Base-by-base conservation (phyloP, 2,888 invertebrate genomes). In the Zygogramma bicolorata region DNA sequence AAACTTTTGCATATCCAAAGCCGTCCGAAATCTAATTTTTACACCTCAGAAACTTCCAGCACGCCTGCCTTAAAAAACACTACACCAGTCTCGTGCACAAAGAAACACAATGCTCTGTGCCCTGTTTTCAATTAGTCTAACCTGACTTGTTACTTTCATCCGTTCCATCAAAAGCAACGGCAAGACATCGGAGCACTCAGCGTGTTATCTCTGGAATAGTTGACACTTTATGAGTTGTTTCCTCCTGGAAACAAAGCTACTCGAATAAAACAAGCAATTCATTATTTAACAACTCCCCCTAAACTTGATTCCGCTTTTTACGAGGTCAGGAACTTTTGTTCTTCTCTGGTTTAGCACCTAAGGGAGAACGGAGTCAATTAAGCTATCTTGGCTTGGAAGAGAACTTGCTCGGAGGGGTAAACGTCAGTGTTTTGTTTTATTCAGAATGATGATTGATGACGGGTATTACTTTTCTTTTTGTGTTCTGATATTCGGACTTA, bases 221-320 rank as follows among this genome's bases (percentile, higher is more conserved):
- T 63, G 63, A 63, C 63, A 63, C 63, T 63, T 63, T 63, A 63
- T 63, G 29, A 46, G 25, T 42, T 29, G 63, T 63, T 42, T 63
- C 20, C 29, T 29, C 46, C 29, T n/a, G 25, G 27, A 53, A 53
- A 53, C 53, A 53, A 53, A 53, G 53, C 25, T 53, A 22, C 27
- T 53, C 6, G 53, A 53, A 53, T 53, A 27, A 53, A 53, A 53
- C 53, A 53, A 53, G 53, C 53, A 25, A 53, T 53, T 53, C 13
- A 53, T 53, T 53, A 53, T 53, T 53, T 53, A 53, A 53, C 53
- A 53, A 46, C 53, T 53, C 53, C n/a, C 53, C n/a, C 27, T 13
- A 63, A 63, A 46, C 63, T 63, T 63, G 63, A 63, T 63, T 63
- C 40, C 18, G 46, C 63, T 63, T 63, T 53, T 63, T 63, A 63